Percentiles rank a stretch among this genome's conserved stretches.
phyloP scores from a whole-genome alignment of 1,140 invertebrate species.

The Wiebesia pumilae region DNA sequence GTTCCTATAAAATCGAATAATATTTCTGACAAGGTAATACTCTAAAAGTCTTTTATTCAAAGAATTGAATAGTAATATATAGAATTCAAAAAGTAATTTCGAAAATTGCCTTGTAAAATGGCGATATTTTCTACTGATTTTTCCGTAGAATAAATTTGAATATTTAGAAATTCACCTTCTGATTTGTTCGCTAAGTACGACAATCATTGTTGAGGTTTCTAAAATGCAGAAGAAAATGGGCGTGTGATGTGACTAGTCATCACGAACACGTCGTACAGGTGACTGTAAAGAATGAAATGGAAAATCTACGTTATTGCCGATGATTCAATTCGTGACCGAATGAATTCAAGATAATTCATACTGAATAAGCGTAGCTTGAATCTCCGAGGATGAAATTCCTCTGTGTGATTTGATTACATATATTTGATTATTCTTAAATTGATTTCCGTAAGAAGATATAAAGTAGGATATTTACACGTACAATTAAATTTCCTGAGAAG shows the following conservation, averaged over 20 bases:
- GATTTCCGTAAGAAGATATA: background rate
- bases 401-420: background rate
- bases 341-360: background rate
- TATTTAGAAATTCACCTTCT: background rate
- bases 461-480: background rate
- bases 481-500: background rate
- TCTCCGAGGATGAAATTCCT: background rate
- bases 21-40: too few relatives aligned
- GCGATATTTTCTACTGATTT: too few relatives aligned
- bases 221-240: background rate
- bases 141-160: background rate
- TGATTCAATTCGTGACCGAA: background rate
- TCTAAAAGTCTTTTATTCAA: too few relatives aligned
- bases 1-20: too few relatives aligned
- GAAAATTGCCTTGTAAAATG: too few relatives aligned
- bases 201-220: background rate
- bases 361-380: background rate
- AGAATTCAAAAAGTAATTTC: too few relatives aligned
- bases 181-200: background rate
- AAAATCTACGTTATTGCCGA: background rate
- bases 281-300: background rate
- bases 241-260: background rate
- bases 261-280: background rate
- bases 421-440: background rate
- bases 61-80: too few relatives aligned